phyloP scores from a whole-genome alignment of 1,140 invertebrate species.

The Contarinia nasturtii region DNA sequence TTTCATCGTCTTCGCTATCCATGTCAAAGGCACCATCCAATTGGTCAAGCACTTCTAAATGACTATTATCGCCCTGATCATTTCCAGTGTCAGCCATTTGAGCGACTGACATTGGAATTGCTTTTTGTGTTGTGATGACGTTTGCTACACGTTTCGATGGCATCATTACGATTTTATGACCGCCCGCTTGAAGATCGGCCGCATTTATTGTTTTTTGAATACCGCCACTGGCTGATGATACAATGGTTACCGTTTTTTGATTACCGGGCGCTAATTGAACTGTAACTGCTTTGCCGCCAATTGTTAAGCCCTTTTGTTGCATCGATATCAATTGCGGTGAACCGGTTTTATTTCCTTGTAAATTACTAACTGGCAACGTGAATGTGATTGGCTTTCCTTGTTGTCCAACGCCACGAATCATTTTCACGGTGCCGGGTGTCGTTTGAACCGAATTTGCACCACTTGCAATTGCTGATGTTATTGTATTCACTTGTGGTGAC shows the following conservation, averaged over 20 bases:
- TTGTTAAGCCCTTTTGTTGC: slow-evolving; percentile 35
- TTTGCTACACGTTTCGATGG: slow-evolving; percentile 15
- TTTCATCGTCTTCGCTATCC: too few relatives aligned
- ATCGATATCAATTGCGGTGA: slow-evolving; percentile 5
- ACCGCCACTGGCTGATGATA: slow-evolving; percentile 8
- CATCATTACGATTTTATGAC: slow-evolving; percentile 19
- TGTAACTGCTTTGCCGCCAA: slow-evolving; percentile 51
- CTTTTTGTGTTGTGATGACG: slow-evolving; percentile 29
- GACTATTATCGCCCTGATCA: background rate
- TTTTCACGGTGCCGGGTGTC: slow-evolving; percentile 34
- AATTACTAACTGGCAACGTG: slow-evolving; percentile 32
- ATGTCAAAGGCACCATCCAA: slow-evolving; percentile 1
- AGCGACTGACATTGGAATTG: slow-evolving; percentile 17
- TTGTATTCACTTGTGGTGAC: slow-evolving; percentile 5
- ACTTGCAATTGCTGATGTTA: slow-evolving; percentile 4
- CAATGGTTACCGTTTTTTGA: slow-evolving; percentile 22
- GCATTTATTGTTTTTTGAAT: slow-evolving; percentile 32
- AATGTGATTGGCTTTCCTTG: slow-evolving; percentile 47
- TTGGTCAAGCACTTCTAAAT: slow-evolving; percentile 1
- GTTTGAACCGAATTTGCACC: slow-evolving; percentile 13
- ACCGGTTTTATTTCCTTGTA: background rate
- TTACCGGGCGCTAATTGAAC: slow-evolving; percentile 30
- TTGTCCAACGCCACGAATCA: slow-evolving; percentile 34
- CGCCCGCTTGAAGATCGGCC: background rate
- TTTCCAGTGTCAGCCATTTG: too few relatives aligned